A percentile compares a stretch with the other conserved stretches of the same genome.
phyloP scores from a whole-genome alignment of 2,888 invertebrate species.

The Penaeus monodon region DNA sequence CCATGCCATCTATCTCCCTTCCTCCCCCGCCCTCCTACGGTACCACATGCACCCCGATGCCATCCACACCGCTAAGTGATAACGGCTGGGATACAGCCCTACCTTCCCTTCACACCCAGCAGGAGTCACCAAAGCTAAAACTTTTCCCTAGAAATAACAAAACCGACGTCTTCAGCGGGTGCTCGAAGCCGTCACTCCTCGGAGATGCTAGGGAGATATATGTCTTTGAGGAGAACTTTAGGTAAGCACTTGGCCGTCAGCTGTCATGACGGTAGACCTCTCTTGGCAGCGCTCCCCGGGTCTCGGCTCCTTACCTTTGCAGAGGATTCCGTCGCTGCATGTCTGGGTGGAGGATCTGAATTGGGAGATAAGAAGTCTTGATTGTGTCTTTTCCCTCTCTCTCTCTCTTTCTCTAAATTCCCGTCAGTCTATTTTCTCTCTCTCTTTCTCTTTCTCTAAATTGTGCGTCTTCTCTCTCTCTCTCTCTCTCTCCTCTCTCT shows the following conservation, averaged over 20 bases:
- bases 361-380: background rate
- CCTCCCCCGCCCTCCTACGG: background rate
- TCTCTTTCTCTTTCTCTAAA: background rate
- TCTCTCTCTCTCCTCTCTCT: no score
- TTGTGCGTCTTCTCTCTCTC: no score
- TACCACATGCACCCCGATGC: background rate
- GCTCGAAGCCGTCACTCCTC: slow-evolving; percentile 4
- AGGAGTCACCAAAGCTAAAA: background rate
- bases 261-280: slow-evolving; percentile 38
- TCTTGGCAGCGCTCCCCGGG: background rate
- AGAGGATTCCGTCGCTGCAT: background rate
- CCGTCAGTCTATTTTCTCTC: no score
- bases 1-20: no score
- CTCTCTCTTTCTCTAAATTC: background rate
- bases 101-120: background rate
- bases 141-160: background rate
- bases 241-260: slow-evolving; percentile 49
- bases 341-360: no score
- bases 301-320: background rate
- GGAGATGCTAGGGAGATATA: slow-evolving; percentile 15
- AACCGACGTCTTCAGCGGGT: background rate
- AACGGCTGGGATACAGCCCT: no score
- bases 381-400: background rate
- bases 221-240: slow-evolving; percentile 36
- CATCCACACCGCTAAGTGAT: background rate